Percentiles rank a stretch among this genome's conserved stretches.
Conservation (phyloP, 2,797 vertebrate genomes). For the Aselliscus stoliczkanus region DNA sequence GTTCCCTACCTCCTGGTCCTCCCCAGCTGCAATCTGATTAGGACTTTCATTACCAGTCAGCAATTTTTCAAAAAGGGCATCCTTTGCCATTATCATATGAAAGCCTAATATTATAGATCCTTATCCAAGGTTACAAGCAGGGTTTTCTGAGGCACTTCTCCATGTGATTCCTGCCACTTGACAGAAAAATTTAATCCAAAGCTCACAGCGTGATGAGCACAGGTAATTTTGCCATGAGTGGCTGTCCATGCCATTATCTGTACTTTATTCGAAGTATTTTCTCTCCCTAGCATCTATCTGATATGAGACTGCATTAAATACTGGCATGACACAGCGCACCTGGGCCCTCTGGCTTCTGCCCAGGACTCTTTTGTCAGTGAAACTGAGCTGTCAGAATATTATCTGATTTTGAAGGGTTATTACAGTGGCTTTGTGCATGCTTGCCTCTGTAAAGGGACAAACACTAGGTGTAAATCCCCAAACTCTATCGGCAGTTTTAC, state of each 20-base stretch:
- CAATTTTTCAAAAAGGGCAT: conserved; percentile 83
- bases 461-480: conserved; percentile 77
- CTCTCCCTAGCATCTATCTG: conserved; percentile 77
- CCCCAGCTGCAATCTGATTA: conserved; percentile 83
- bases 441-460: conserved; percentile 73
- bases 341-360: conserved; percentile 82
- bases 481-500: conserved; percentile 65
- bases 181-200: conserved; percentile 94
- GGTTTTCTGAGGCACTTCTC: conserved; percentile 87
- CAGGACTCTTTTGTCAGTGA: conserved; percentile 80
- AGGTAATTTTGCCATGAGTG: conserved; percentile 91
- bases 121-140: conserved; percentile 83
- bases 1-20: conserved; percentile 64
- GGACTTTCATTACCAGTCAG: conserved; percentile 85
- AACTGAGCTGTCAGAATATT: conserved; percentile 80
- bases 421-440: conserved; percentile 73
- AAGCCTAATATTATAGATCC: conserved; percentile 86
- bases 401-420: conserved; percentile 83
- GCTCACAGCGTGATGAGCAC: conserved; percentile 86
- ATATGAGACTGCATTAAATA: conserved; percentile 81
- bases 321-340: conserved; percentile 80
- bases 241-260: conserved; percentile 82
- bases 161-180: conserved; percentile 91
- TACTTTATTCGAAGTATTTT: conserved; percentile 81
- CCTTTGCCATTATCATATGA: conserved; percentile 87